A percentile compares a stretch with the other conserved stretches of the same genome.
Conservation (phyloP, 2,113 vertebrate genomes). For the Podarcis raffonei region DNA sequence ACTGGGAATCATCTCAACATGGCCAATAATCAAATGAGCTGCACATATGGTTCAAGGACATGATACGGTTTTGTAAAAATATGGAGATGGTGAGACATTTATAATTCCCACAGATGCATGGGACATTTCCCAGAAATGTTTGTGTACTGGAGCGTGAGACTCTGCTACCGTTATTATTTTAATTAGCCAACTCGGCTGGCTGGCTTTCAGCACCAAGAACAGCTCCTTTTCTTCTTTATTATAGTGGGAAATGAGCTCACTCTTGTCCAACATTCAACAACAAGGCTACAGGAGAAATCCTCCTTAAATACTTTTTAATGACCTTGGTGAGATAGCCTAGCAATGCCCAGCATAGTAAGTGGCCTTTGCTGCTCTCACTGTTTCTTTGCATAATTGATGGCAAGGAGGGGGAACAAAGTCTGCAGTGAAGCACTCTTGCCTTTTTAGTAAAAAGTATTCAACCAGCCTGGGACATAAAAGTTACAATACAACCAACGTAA, state of each 20-base stretch:
- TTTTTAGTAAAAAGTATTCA: not conserved
- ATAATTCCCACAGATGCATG: slow-evolving; percentile 9
- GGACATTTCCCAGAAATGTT: slow-evolving; percentile 27
- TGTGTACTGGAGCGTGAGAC: slow-evolving; percentile 12
- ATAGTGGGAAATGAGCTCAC: not conserved
- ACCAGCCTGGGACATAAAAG: not conserved
- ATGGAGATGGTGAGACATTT: slow-evolving; percentile 23
- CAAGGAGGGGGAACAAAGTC: not conserved
- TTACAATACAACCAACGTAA: not conserved
- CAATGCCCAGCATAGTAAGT: not conserved
- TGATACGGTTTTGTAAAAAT: slow-evolving; percentile 39
- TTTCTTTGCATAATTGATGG: not conserved
- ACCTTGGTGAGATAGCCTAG: not conserved
- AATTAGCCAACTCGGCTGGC: not conserved
- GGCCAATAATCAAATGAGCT: slow-evolving; percentile 48
- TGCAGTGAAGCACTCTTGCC: not conserved
- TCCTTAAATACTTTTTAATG: not conserved
- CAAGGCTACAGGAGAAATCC: not conserved
- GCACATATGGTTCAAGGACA: slow-evolving; percentile 31
- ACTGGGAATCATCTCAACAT: slow-evolving; percentile 49
- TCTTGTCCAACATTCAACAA: slow-evolving; percentile 8
- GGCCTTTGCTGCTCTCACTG: not conserved
- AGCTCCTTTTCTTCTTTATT: not conserved
- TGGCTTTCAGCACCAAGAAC: slow-evolving; percentile 1
- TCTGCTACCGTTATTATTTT: slow-evolving; percentile 3